A percentile compares a stretch with the other conserved stretches of the same genome.
Conservation (phyloP, 1,140 invertebrate genomes). For the Drosophila carrolli region DNA sequence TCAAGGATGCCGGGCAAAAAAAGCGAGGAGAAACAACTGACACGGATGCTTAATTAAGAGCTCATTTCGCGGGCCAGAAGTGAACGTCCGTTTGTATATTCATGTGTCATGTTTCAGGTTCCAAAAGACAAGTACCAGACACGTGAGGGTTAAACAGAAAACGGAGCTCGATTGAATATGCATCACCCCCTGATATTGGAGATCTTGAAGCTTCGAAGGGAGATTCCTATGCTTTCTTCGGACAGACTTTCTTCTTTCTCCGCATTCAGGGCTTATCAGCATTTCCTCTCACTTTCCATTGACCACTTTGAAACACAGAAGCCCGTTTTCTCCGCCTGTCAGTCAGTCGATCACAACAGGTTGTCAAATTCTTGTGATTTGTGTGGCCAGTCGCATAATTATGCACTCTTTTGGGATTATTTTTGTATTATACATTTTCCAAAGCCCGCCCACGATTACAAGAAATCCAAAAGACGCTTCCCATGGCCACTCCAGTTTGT, state of each 20-base stretch:
- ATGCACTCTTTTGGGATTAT: constrained; percentile 40
- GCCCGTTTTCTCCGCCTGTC: constrained; percentile 32
- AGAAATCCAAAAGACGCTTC: constrained; percentile 27
- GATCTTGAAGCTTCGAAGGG: background rate
- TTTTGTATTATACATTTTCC: background rate
- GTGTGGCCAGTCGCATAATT: constrained; percentile 49
- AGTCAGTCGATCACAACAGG: constrained; percentile 19
- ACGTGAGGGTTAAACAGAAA: constrained; percentile 32
- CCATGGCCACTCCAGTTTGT: constrained; percentile 47
- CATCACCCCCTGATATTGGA: constrained; percentile 6
- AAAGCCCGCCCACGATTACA: constrained; percentile 47
- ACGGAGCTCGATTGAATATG: constrained; percentile 30
- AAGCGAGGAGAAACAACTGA: constrained; percentile 54
- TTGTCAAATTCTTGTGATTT: constrained; percentile 54
- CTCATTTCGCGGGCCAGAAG: constrained; percentile 60
- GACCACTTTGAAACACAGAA: constrained; percentile 22
- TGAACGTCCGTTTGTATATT: constrained; percentile 54
- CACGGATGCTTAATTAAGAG: constrained; percentile 78
- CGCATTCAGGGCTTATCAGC: constrained; percentile 23
- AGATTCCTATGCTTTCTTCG: constrained; percentile 31
- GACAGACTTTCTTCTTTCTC: constrained; percentile 33
- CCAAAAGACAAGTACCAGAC: constrained; percentile 49
- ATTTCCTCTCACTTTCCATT: constrained; percentile 59
- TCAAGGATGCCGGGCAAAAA: constrained; percentile 52
- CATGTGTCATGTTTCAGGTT: constrained; percentile 42